Evolutionary conservation across 2,113 vertebrate genomes (phyloP).

Genomic region (Tachysurus vachellii): DNA sequence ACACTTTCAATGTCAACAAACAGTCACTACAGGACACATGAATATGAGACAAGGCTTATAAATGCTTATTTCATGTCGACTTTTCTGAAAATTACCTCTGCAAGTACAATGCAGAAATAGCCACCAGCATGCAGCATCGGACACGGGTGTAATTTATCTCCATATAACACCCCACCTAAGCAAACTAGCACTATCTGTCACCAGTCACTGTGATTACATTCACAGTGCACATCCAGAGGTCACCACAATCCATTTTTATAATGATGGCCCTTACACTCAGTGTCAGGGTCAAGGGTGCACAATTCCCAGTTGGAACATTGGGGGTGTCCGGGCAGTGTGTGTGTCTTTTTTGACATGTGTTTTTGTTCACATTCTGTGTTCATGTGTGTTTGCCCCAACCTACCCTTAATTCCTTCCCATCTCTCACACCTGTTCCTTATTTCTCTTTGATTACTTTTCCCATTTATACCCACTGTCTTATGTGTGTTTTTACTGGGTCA

Average conservation of each 20-base stretch:
- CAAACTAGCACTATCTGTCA: conserved; percentile 31
- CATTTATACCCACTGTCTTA: too few species aligned
- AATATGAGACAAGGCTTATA: conserved; percentile 27
- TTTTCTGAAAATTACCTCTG: conserved; percentile 34
- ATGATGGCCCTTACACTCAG: conserved; percentile 14
- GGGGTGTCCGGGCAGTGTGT: too few species aligned
- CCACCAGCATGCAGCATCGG: conserved; percentile 18
- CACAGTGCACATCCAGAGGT: conserved; percentile 13
- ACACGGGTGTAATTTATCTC: conserved; percentile 34
- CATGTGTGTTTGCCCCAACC: too few species aligned
- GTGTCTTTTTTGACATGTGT: too few species aligned
- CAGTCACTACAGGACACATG: conserved; percentile 27
- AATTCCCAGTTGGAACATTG: too few species aligned
- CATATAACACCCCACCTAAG: conserved; percentile 1
- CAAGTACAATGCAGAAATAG: conserved; percentile 24
- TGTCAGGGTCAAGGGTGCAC: not conserved
- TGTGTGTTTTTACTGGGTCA: too few species aligned
- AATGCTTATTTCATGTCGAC: conserved; percentile 36
- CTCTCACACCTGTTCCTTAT: too few species aligned
- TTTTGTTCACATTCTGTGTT: too few species aligned
- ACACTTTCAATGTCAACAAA: not conserved
- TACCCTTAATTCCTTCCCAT: too few species aligned
- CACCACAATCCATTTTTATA: conserved; percentile 21
- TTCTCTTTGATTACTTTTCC: too few species aligned
- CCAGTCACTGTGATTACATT: conserved; percentile 23